Evolutionary conservation across 1,140 invertebrate species (phyloP).

Genomic region (Bombus affinis): DNA sequence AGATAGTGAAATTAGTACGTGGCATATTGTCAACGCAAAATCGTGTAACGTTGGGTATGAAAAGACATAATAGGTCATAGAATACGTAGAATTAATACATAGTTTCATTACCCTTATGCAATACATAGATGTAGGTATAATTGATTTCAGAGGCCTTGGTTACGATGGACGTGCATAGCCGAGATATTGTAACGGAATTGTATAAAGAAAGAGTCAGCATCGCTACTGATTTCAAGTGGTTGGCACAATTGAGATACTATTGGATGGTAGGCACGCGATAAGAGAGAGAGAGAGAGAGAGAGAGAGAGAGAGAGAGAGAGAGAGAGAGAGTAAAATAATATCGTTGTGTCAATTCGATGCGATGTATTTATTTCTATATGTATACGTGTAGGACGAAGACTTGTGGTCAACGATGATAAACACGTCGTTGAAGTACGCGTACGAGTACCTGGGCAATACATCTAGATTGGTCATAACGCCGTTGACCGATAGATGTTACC

Average conservation of each 20-base stretch:
- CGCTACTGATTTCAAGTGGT: conserved; percentile 95
- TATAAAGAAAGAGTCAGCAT: conserved; percentile 86
- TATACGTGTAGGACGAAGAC: conserved; percentile 83
- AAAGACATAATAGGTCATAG: not conserved
- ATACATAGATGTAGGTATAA: not conserved
- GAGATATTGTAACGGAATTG: conserved; percentile 91
- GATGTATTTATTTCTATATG: conserved; percentile 5
- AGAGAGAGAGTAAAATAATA: not conserved
- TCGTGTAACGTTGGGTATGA: conserved; percentile 91
- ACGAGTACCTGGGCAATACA: conserved; percentile 96
- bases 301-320: not conserved
- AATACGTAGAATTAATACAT: not conserved
- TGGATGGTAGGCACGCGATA: conserved; percentile 88
- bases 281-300: not conserved
- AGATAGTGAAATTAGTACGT: conserved; percentile 93
- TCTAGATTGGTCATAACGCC: conserved; percentile 94
- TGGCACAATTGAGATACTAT: conserved; percentile 96
- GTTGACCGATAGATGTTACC: conserved; percentile 93
- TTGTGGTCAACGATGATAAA: conserved; percentile 95
- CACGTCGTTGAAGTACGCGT: conserved; percentile 94
- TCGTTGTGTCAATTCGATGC: no score
- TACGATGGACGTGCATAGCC: conserved; percentile 95
- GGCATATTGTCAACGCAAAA: conserved; percentile 94
- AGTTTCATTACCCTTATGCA: not conserved
- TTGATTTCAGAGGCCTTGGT: conserved; percentile 89